These are phyloP conservation scores for Ceyx margarethae DNA, from an alignment of 2,113 vertebrate genomes.

Conservation along the genomic window DNA sequence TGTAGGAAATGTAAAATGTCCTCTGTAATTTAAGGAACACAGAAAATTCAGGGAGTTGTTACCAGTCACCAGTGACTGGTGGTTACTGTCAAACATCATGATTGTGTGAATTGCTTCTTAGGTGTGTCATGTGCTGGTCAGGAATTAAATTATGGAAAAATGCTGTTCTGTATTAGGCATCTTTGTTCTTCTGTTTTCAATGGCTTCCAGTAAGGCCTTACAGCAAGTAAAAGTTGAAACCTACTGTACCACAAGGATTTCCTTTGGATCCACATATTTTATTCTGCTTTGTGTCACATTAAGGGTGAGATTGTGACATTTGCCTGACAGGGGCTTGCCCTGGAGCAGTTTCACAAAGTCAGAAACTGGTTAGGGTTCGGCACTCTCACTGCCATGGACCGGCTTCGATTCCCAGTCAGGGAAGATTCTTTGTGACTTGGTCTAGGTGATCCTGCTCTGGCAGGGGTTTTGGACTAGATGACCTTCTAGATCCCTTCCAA, in stretches of 20 bases:
- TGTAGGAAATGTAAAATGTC: neutral
- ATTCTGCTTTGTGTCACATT: neutral
- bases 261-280: neutral
- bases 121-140: neutral
- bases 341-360: too few species aligned
- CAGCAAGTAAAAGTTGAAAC: neutral
- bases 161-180: neutral
- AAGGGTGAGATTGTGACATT: neutral
- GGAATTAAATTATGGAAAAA: neutral
- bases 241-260: neutral
- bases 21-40: neutral
- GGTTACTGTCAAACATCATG: neutral
- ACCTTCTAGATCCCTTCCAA: too few species aligned
- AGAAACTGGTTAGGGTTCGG: too few species aligned
- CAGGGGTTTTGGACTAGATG: too few species aligned
- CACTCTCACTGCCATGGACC: too few species aligned
- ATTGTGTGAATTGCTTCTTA: neutral
- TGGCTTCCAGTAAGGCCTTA: neutral
- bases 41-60: neutral
- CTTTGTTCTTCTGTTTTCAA: neutral
- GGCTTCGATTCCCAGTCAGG: too few species aligned
- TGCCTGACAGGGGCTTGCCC: neutral
- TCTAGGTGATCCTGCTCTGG: too few species aligned
- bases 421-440: too few species aligned
- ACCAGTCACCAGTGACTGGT: neutral